A percentile compares a stretch with the other conserved stretches of the same genome.
These are phyloP conservation scores for Gymnocheta viridis DNA, from an alignment of 2,888 invertebrate species.

Conservation along the genomic window DNA sequence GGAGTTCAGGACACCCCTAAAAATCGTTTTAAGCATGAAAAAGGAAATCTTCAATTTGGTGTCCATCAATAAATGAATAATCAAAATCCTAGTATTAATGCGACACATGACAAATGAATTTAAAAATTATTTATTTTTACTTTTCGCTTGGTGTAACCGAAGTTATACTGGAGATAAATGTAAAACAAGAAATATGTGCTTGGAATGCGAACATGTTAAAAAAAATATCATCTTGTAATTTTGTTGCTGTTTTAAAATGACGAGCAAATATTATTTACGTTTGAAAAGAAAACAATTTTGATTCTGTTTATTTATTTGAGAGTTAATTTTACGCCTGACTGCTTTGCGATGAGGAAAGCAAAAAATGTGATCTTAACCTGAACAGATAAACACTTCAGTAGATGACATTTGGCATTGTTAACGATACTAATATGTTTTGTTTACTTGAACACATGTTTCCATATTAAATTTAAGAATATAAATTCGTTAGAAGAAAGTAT, in stretches of 20 bases:
- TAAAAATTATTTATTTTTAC: constrained; percentile 1
- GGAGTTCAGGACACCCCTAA: background rate
- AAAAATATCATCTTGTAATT: background rate
- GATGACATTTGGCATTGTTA: background rate
- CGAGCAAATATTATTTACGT: background rate
- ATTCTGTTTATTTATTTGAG: background rate
- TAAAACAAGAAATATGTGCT: background rate
- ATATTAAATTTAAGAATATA: no score
- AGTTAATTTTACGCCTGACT: constrained; percentile 44
- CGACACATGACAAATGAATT: constrained; percentile 33
- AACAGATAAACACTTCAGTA: background rate
- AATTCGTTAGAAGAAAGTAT: no score
- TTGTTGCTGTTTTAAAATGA: background rate
- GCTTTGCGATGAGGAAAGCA: background rate
- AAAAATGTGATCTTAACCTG: background rate
- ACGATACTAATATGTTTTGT: background rate
- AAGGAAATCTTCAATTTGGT: background rate
- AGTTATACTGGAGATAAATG: background rate
- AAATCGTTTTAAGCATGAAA: background rate
- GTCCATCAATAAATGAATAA: constrained; percentile 35
- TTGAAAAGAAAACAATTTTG: background rate
- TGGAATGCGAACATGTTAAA: background rate
- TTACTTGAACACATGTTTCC: background rate
- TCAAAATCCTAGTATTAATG: background rate
- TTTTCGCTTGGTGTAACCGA: background rate